These are phyloP conservation scores for Osedax fenrisi DNA, from an alignment of 2,888 invertebrate genomes.

Conservation along the genomic window DNA sequence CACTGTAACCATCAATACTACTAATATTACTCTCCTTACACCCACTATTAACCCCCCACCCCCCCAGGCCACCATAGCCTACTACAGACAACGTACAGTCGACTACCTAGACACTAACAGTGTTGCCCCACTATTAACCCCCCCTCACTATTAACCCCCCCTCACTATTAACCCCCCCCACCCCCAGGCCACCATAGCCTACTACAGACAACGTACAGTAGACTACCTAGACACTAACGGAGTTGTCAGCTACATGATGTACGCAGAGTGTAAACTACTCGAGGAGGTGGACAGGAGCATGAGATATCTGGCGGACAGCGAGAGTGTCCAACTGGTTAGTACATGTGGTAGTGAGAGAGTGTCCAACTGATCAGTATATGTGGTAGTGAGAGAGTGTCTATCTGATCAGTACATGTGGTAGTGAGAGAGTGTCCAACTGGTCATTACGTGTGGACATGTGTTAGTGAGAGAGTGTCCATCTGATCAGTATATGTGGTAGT, in stretches of 20 bases:
- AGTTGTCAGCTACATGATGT: slow-evolving; percentile 89
- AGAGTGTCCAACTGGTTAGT: slow-evolving; percentile 52
- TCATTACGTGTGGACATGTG: too few species aligned
- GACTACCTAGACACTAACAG: not conserved
- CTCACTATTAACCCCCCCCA: not conserved
- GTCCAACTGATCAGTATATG: too few species aligned
- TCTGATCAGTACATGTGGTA: too few species aligned
- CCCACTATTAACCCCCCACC: not conserved
- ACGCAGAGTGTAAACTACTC: slow-evolving; percentile 80
- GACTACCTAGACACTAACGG: slow-evolving; percentile 76
- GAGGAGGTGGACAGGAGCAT: slow-evolving; percentile 88
- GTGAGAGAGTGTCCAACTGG: too few species aligned
- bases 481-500: too few species aligned
- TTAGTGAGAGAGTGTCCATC: too few species aligned
- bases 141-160: not conserved
- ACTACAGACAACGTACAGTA: slow-evolving; percentile 76
- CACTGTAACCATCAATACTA: too few species aligned
- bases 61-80: not conserved
- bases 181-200: slow-evolving; percentile 67
- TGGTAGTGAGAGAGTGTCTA: too few species aligned
- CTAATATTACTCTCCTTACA: not conserved
- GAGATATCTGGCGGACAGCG: slow-evolving; percentile 62
- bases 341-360: too few species aligned
- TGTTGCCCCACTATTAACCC: not conserved
- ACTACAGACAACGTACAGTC: not conserved